Percentiles rank a stretch among this genome's conserved stretches.
Conservation (phyloP, 2,888 invertebrate genomes). For the Griposia aprilina region DNA sequence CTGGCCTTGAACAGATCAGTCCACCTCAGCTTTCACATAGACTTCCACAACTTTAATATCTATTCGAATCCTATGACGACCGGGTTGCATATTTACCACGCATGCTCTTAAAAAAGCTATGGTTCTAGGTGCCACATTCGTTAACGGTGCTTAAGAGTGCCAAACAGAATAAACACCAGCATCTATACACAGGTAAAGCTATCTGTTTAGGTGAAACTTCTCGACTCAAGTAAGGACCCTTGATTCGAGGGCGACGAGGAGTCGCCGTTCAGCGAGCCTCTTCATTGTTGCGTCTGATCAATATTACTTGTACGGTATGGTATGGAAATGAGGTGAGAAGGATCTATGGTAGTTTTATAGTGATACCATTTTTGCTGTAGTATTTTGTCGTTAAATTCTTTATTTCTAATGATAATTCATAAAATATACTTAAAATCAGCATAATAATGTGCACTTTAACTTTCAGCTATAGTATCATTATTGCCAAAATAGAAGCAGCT, state of each 20-base stretch:
- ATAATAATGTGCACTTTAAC: background rate
- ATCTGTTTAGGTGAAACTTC: slow-evolving; percentile 46
- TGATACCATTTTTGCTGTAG: background rate
- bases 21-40: background rate
- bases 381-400: background rate
- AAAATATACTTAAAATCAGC: background rate
- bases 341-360: too few species aligned
- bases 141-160: background rate
- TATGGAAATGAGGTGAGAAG: slow-evolving; percentile 23
- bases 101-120: background rate
- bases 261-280: slow-evolving; percentile 22
- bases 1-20: too few species aligned
- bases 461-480: background rate
- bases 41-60: background rate
- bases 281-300: slow-evolving; percentile 46
- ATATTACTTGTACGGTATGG: slow-evolving; percentile 22
- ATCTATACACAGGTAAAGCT: slow-evolving; percentile 20
- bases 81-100: background rate
- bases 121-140: too few species aligned
- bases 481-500: background rate
- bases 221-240: slow-evolving; percentile 40
- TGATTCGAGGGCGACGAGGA: slow-evolving; percentile 15
- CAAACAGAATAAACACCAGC: slow-evolving; percentile 3
- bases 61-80: background rate
- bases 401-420: background rate